phyloP scores from a whole-genome alignment of 2,113 vertebrate species.

The Anhinga rufa region DNA sequence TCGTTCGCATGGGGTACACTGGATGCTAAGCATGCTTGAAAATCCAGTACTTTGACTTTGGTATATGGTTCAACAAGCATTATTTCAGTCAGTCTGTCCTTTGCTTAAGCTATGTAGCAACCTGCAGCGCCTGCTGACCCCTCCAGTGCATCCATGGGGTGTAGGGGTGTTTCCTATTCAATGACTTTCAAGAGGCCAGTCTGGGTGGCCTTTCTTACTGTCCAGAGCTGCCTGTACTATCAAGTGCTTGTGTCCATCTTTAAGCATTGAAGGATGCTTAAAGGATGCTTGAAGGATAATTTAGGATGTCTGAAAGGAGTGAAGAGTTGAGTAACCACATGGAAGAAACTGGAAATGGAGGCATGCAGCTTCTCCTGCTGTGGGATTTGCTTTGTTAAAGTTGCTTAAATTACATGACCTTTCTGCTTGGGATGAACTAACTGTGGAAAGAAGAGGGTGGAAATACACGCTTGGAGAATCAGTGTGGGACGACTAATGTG shows the following conservation, averaged over 20 bases:
- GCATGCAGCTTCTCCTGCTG: not conserved
- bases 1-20: not conserved
- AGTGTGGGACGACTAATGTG: not conserved
- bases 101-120: not conserved
- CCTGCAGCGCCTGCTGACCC: not conserved
- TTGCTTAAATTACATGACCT: not conserved
- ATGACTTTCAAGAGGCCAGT: too few relatives aligned
- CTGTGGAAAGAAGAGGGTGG: not conserved
- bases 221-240: not conserved
- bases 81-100: not conserved
- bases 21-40: too few relatives aligned
- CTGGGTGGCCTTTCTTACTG: not conserved
- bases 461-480: not conserved
- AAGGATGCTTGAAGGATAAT: too few relatives aligned
- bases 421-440: not conserved
- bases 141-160: accelerated
- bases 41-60: not conserved
- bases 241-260: not conserved
- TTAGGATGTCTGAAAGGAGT: not conserved
- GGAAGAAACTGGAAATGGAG: not conserved
- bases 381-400: not conserved
- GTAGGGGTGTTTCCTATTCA: too few relatives aligned
- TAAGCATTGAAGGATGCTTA: too few relatives aligned
- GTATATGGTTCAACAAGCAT: not conserved
- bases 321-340: not conserved